These are phyloP conservation scores for Rachycentron canadum DNA, from an alignment of 2,797 vertebrate species.

Conservation along the genomic window DNA sequence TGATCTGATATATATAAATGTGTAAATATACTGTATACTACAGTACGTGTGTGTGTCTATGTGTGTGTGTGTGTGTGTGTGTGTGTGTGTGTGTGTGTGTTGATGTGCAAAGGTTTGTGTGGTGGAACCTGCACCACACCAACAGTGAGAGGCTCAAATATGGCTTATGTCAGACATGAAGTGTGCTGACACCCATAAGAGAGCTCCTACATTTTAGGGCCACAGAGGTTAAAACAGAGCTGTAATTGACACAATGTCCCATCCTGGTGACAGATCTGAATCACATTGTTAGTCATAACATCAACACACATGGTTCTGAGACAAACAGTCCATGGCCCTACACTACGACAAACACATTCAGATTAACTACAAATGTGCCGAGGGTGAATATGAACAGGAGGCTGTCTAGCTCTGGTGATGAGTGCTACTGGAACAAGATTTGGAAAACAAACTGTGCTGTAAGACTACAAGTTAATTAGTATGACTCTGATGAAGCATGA, in stretches of 20 bases:
- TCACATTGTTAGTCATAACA: conserved; percentile 58
- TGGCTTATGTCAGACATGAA: conserved; percentile 78
- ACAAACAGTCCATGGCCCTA: conserved; percentile 56
- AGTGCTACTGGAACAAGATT: conserved; percentile 49
- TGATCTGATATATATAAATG: conserved; percentile 79
- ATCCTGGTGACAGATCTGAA: conserved; percentile 55
- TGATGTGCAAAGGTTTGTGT: conserved; percentile 70
- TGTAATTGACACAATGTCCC: conserved; percentile 48
- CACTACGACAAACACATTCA: conserved; percentile 55
- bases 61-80: conserved; percentile 39
- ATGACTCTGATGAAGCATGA: conserved; percentile 18
- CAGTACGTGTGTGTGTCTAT: conserved; percentile 55
- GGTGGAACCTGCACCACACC: conserved; percentile 86
- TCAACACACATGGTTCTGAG: conserved; percentile 52
- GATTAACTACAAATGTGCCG: conserved; percentile 61
- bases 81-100: conserved; percentile 24
- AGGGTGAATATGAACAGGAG: conserved; percentile 34
- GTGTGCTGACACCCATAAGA: conserved; percentile 75
- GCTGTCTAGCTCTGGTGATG: conserved; percentile 30
- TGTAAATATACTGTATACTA: conserved; percentile 72
- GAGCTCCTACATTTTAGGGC: conserved; percentile 77
- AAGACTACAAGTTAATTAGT: conserved; percentile 37
- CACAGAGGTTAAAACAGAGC: conserved; percentile 65
- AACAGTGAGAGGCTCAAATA: conserved; percentile 81
- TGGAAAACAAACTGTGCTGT: conserved; percentile 46